Conservation (phyloP, 1,140 invertebrate genomes). For the Drosophila carrolli region DNA sequence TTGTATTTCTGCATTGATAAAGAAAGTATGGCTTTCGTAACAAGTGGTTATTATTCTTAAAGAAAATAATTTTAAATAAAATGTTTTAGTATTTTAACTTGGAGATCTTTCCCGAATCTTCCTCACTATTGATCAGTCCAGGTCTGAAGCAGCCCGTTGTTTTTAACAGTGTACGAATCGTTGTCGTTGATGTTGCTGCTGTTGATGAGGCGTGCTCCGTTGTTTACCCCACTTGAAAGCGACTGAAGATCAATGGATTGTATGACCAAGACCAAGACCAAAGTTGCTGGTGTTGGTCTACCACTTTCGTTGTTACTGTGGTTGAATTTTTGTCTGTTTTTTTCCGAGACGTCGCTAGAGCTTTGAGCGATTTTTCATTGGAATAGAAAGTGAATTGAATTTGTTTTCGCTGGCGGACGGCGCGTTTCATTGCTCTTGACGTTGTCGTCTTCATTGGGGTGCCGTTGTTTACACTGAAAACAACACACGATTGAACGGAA, state of each 20-base stretch:
- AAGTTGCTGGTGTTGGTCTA: slow-evolving; percentile 62
- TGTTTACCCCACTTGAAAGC: slow-evolving; percentile 69
- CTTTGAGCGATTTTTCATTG: slow-evolving; percentile 83
- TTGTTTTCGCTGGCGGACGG: slow-evolving; percentile 62
- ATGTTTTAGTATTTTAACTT: no score
- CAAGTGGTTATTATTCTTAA: no score
- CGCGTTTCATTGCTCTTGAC: slow-evolving; percentile 66
- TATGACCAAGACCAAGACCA: slow-evolving; percentile 59
- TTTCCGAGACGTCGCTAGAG: slow-evolving; percentile 54
- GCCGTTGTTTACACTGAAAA: slow-evolving; percentile 64
- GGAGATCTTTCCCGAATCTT: no score
- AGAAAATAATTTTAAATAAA: no score
- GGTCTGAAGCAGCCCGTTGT: not conserved
- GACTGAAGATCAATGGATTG: slow-evolving; percentile 76
- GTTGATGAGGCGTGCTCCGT: slow-evolving; percentile 74
- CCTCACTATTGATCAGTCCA: no score
- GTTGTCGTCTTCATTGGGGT: slow-evolving; percentile 60
- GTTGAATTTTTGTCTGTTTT: slow-evolving; percentile 53
- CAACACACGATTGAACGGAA: slow-evolving; percentile 38
- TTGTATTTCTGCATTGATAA: no score
- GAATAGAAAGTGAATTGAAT: slow-evolving; percentile 84
- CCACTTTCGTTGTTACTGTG: slow-evolving; percentile 83
- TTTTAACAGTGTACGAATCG: slow-evolving; percentile 12
- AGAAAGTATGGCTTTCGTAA: no score
- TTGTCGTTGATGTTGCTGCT: slow-evolving; percentile 45